Evolutionary conservation across 2,888 invertebrate species (phyloP), one percentile per base, ranked within the genome.

Genomic region (Torymus texanus): DNA sequence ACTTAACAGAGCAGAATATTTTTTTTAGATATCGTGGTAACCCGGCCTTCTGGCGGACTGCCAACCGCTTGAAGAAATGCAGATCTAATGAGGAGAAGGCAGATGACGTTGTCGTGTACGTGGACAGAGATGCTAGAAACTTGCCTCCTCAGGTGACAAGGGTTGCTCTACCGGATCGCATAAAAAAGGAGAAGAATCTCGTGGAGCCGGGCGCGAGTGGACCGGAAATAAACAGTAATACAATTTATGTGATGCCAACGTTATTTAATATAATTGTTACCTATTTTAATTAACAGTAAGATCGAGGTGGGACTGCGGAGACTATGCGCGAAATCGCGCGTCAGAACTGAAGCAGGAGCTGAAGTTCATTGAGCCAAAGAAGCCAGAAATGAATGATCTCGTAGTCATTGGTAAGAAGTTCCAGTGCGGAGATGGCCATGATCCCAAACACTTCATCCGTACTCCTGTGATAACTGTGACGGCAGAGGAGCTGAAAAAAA

Each of bases 321-420:
- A 83, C 0, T 89, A 90, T 63, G 81, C 87, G 4, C 82, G 80
- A 62, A 75, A 83, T 53, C 85, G 85, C 50, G 75, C 82, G 1
- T 10, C 81, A n/a, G 79, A 87, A 13, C 55, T 87, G 8, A 67
- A 83, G 0, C 59, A 83, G 0, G 85, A 87, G 78, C 83, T 90
- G 0, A 24, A 82, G 50, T 62, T 77, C 11, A 80, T 90, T 5
- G 79, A 86, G 18, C 86, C 87, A 0, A 86, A 88, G 51, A 85
- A 84, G 62, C 90, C 89, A 0, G 84, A 88, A 50, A 84, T 83
- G 2, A 81, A 83, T 0, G 51, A 86, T 0, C 78, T 91, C 53
- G 74, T 86, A 0, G 81, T 91, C 0, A 75, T 86, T 21, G 91
- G 91, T 8, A 79, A 71, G 5, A 70, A 65, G n/a, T 66, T 78